phyloP scores from a whole-genome alignment of 2,888 invertebrate species.

The Conomelus anceps region DNA sequence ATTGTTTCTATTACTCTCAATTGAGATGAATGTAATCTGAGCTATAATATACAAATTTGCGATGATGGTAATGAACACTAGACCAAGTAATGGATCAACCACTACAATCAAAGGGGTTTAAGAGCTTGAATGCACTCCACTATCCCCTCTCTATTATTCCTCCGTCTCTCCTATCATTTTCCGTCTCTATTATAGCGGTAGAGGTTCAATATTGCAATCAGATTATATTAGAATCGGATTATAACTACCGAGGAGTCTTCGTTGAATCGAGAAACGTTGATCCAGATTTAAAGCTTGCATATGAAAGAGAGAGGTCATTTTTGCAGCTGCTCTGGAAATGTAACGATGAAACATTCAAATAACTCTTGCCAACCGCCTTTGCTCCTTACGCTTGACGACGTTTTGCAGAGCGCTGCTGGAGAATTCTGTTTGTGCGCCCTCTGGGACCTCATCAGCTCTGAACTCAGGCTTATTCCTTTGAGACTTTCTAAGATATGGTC shows the following conservation, averaged over 20 bases:
- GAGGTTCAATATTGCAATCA: not conserved
- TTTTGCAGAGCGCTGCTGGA: not conserved
- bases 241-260: not conserved
- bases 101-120: no score
- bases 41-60: no score
- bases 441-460: not conserved
- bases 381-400: not conserved
- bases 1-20: no score
- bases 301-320: not conserved
- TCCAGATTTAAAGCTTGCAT: not conserved
- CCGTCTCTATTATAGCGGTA: no score
- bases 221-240: not conserved
- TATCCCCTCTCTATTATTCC: no score
- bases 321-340: not conserved
- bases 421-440: not conserved
- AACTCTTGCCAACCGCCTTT: not conserved
- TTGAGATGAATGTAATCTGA: no score
- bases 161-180: not conserved
- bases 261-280: not conserved
- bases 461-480: not conserved
- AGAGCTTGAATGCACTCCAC: no score
- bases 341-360: not conserved
- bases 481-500: not conserved
- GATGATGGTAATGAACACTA: no score
- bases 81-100: no score